Percentiles rank a stretch among this genome's conserved stretches.
Evolutionary conservation across 2,888 invertebrate genomes (phyloP).

Genomic region (Brenthis daphne): DNA sequence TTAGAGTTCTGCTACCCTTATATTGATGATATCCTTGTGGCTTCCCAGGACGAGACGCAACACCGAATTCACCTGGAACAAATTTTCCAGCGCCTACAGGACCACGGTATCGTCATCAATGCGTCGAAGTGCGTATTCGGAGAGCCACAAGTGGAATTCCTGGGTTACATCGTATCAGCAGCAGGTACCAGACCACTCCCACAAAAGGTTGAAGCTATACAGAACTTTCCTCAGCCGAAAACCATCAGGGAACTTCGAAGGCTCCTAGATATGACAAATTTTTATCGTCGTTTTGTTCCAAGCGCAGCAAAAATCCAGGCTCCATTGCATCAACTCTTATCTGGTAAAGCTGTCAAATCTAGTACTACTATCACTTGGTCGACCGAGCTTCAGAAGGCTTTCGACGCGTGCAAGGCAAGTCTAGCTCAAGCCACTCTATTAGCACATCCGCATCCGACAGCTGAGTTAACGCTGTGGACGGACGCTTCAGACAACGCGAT

Average conservation of each 20-base stretch:
- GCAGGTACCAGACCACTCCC: constrained; percentile 11
- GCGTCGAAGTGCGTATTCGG: constrained; percentile 24
- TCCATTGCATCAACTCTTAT: constrained; percentile 22
- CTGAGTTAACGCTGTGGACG: constrained; percentile 19
- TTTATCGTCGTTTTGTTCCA: constrained; percentile 31
- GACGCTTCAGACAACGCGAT: constrained; percentile 55
- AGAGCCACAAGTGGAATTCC: constrained; percentile 16
- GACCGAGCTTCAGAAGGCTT: constrained; percentile 12
- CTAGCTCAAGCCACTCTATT: constrained; percentile 2
- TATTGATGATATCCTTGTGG: constrained; percentile 49
- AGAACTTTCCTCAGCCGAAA: constrained; percentile 19
- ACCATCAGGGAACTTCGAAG: constrained; percentile 43
- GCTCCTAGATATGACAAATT: constrained; percentile 37
- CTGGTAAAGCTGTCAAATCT: constrained; percentile 14
- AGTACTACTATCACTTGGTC: constrained; percentile 20
- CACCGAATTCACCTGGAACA: constrained; percentile 36
- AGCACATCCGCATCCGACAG: not conserved
- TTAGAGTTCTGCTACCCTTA: constrained; percentile 44
- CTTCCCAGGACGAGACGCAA: constrained; percentile 34
- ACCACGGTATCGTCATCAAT: constrained; percentile 25
- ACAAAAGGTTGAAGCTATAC: constrained; percentile 14
- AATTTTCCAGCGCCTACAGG: constrained; percentile 20
- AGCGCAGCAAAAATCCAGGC: constrained; percentile 32
- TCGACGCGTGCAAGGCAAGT: constrained; percentile 14
- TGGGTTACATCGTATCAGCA: constrained; percentile 19